These are phyloP conservation scores for Danaus plexippus DNA, from an alignment of 1,140 invertebrate species.

Conservation along the genomic window DNA sequence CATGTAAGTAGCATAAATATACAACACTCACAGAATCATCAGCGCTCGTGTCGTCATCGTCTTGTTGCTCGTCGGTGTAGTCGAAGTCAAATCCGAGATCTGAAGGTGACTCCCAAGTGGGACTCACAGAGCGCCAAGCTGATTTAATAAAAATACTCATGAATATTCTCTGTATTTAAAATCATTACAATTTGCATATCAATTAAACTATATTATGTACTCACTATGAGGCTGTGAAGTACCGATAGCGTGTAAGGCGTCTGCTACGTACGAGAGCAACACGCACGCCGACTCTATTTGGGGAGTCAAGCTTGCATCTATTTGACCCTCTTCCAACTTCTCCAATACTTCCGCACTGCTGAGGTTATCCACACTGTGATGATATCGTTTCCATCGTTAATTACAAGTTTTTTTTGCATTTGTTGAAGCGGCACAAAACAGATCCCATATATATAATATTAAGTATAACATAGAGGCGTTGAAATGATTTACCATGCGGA, in stretches of 20 bases:
- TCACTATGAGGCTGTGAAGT: slow-evolving; percentile 50
- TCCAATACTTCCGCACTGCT: slow-evolving; percentile 56
- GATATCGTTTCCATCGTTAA: slow-evolving; percentile 4
- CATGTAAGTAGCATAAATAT: background rate
- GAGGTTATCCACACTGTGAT: slow-evolving; percentile 70
- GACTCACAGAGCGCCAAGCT: slow-evolving; percentile 76
- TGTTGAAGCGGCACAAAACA: slow-evolving; percentile 81
- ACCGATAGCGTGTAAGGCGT: slow-evolving; percentile 77
- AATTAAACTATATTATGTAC: slow-evolving; percentile 14
- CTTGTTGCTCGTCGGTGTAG: slow-evolving; percentile 87
- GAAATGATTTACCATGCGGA: no score
- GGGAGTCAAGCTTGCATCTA: slow-evolving; percentile 61
- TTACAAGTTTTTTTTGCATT: background rate
- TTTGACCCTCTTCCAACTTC: slow-evolving; percentile 70
- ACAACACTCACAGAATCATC: slow-evolving; percentile 86
- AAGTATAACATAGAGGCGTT: no score
- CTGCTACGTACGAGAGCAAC: slow-evolving; percentile 82
- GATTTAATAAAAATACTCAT: slow-evolving; percentile 21
- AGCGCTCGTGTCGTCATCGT: slow-evolving; percentile 92
- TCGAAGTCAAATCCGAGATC: slow-evolving; percentile 84
- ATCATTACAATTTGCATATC: slow-evolving; percentile 1
- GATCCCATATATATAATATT: slow-evolving; percentile 41
- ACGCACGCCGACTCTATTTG: slow-evolving; percentile 85
- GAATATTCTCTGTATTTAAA: background rate
- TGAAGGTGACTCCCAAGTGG: slow-evolving; percentile 85